Evolutionary conservation across 2,797 vertebrate genomes (phyloP).

Genomic region (Lagorchestes hirsutus): DNA sequence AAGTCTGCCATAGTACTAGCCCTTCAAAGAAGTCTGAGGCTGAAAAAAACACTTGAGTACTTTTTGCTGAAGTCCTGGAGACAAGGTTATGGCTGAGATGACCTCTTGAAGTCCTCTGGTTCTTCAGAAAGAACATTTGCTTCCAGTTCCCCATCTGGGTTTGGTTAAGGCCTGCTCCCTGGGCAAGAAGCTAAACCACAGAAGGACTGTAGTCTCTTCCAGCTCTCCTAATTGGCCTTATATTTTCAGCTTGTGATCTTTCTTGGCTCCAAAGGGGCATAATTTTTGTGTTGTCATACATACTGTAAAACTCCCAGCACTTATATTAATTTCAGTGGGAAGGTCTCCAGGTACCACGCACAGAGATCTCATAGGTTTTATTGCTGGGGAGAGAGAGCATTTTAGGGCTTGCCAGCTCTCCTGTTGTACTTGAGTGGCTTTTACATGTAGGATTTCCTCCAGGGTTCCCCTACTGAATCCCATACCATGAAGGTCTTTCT

Average conservation of each 20-base stretch:
- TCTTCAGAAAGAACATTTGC: neutral
- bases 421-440: neutral
- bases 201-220: neutral
- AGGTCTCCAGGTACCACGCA: conserved; percentile 18
- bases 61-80: neutral
- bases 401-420: neutral
- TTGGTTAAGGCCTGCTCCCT: neutral
- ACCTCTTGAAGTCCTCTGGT: neutral
- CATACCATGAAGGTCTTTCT: neutral
- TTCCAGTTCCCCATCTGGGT: neutral
- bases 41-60: neutral
- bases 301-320: conserved; percentile 38
- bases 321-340: conserved; percentile 47
- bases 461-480: conserved; percentile 8
- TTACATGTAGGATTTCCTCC: neutral
- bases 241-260: conserved; percentile 7
- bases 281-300: conserved; percentile 56
- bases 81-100: neutral
- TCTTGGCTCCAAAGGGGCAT: conserved; percentile 63
- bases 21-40: neutral
- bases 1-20: neutral
- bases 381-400: neutral
- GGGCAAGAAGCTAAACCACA: conserved; percentile 1
- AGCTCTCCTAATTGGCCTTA: neutral
- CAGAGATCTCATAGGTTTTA: neutral